phyloP scores from a whole-genome alignment of 2,888 invertebrate genomes.

The Dryobotodes eremita region DNA sequence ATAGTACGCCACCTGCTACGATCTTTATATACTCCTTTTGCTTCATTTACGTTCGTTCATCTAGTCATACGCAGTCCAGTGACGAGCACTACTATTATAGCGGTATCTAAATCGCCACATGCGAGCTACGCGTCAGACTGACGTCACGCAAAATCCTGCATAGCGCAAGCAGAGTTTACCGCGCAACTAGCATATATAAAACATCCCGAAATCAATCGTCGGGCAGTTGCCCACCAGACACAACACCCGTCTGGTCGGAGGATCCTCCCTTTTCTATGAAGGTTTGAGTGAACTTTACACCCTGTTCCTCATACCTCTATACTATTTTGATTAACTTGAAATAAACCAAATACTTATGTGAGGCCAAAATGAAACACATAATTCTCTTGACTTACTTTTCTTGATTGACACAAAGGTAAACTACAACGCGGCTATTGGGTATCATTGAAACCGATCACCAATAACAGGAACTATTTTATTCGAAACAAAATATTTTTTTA shows the following conservation, averaged over 20 bases:
- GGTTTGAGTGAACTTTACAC: no score
- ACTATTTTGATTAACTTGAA: not conserved
- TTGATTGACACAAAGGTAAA: not conserved
- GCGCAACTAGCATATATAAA: no score
- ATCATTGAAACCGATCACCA: slow-evolving; percentile 16
- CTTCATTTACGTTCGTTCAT: not conserved
- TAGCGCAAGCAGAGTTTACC: no score
- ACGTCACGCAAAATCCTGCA: no score
- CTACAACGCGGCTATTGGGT: not conserved
- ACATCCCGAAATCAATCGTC: no score
- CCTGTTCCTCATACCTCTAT: no score
- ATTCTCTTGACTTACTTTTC: not conserved
- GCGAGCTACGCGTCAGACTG: no score
- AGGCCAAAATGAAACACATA: not conserved
- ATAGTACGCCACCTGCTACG: not conserved
- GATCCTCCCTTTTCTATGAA: no score
- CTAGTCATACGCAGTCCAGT: not conserved
- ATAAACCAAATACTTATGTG: not conserved
- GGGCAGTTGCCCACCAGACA: no score
- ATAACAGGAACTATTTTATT: slow-evolving; percentile 20
- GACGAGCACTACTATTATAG: no score
- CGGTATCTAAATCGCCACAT: no score
- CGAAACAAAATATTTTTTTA: slow-evolving; percentile 34
- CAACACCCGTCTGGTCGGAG: no score
- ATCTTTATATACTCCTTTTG: not conserved